Conservation (phyloP, 2,113 vertebrate genomes). For the Microtus richardsoni region DNA sequence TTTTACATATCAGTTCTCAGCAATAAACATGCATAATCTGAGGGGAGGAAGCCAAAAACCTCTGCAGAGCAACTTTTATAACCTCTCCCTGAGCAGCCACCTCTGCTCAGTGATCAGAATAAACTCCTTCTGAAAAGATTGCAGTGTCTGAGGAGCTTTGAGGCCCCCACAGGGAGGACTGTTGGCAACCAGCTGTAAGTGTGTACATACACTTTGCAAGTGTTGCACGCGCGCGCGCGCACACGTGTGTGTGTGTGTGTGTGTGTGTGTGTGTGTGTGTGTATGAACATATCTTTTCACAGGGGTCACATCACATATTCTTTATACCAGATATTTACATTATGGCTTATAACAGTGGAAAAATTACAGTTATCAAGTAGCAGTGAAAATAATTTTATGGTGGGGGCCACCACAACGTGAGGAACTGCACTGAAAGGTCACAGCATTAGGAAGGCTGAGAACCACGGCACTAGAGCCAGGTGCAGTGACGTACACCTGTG, state of each 20-base stretch:
- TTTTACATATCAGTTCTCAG: slow-evolving; percentile 75
- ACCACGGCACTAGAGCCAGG: not conserved
- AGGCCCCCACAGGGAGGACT: not conserved
- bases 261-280: too few species aligned
- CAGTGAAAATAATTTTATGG: not conserved
- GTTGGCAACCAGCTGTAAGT: not conserved
- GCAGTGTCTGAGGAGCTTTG: slow-evolving; percentile 52
- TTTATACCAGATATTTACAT: not conserved
- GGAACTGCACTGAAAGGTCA: not conserved
- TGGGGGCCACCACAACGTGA: not conserved
- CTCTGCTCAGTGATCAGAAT: slow-evolving; percentile 56
- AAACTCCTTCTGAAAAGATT: slow-evolving; percentile 62
- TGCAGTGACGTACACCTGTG: not conserved
- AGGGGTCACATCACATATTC: not conserved
- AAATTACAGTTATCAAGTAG: not conserved
- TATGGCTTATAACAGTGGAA: not conserved
- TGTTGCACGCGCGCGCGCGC: not conserved
- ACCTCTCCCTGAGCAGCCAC: slow-evolving; percentile 76
- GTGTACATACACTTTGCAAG: not conserved
- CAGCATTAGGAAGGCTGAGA: not conserved
- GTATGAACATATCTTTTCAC: not conserved
- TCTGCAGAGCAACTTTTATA: slow-evolving; percentile 71
- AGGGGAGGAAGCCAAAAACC: slow-evolving; percentile 80
- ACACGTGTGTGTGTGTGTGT: too few species aligned
- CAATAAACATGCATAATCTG: slow-evolving; percentile 74